Conservation (phyloP, 2,113 vertebrate species). For the Heteronetta atricapilla region DNA sequence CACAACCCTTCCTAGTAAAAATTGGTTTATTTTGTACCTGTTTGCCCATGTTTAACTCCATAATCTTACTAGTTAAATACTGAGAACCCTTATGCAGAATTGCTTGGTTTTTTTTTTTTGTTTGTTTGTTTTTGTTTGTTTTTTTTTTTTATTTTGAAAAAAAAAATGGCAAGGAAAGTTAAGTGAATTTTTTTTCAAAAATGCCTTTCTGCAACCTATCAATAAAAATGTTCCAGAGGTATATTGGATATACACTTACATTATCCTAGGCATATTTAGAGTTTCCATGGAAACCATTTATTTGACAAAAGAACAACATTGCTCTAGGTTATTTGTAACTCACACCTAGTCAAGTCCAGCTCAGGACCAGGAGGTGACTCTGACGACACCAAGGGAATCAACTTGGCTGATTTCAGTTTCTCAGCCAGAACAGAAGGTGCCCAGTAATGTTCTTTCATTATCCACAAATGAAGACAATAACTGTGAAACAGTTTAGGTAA, state of each 20-base stretch:
- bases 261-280: constrained; percentile 62
- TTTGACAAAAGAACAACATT: constrained; percentile 60
- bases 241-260: constrained; percentile 54
- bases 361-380: background rate
- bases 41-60: background rate
- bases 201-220: constrained; percentile 29
- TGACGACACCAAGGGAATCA: background rate
- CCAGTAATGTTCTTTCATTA: background rate
- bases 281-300: constrained; percentile 63
- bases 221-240: constrained; percentile 45
- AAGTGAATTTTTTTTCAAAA: constrained; percentile 46
- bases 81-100: no score
- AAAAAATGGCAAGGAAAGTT: constrained; percentile 18
- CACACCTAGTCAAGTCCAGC: constrained; percentile 14
- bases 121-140: no score
- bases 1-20: background rate
- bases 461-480: background rate
- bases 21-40: background rate
- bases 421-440: background rate
- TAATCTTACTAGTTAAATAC: background rate
- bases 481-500: background rate
- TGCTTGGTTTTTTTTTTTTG: no score
- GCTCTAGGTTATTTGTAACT: constrained; percentile 31
- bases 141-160: no score
- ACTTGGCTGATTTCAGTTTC: background rate